Base-by-base conservation (phyloP, 2,113 vertebrate genomes). In the Anseranas semipalmata region DNA sequence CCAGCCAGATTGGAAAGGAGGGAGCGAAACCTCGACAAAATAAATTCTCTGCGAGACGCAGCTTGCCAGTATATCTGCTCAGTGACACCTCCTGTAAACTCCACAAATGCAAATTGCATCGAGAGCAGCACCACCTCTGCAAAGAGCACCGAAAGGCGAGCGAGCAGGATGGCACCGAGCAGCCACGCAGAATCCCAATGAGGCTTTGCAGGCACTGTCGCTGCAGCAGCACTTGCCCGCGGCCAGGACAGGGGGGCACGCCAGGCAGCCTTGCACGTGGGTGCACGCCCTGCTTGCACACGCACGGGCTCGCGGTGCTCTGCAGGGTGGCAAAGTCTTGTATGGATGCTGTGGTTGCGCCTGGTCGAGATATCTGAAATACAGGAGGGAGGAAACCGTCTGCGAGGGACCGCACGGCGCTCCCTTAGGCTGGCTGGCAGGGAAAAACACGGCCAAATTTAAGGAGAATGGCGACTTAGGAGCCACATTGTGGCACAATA, bases 1-100 rank as follows among this genome's bases (percentile, higher is more conserved):
- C 9, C 25, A 48, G 80, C 46, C 94, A 96, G 96, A 97, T 94
- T 96, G 95, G 88, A 80, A 73, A 93, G 91, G 91, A 95, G 87
- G 93, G 85, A 94, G 90, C 10, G 1, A 96, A 94, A 89, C 71
- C 71, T 70, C 14, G 37, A 9, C 27, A 33, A 66, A 94, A 97
- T 89, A 82, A 95, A 97, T 96, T 96, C 95, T 50, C 96, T 30
- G 92, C 15, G 59, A 97, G 95, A 96, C 93, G 4, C 95, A 93
- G 95, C 87, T 95, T 96, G 95, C 90, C 90, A 71, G 85, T 46
- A 2, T 25, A 28, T 85, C 92, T 93, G 95, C 93, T 81, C 0
- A 1, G 50, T 83, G 93, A 93, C 95, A 91, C 95, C 93, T 96
- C 90, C 93, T 74, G 92, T 0, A 41, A 94, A 88, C 87, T 50